Percentiles rank a stretch among this genome's conserved stretches.
These are phyloP conservation scores for Tetranychus truncatus DNA, from an alignment of 2,888 invertebrate species.

Conservation along the genomic window DNA sequence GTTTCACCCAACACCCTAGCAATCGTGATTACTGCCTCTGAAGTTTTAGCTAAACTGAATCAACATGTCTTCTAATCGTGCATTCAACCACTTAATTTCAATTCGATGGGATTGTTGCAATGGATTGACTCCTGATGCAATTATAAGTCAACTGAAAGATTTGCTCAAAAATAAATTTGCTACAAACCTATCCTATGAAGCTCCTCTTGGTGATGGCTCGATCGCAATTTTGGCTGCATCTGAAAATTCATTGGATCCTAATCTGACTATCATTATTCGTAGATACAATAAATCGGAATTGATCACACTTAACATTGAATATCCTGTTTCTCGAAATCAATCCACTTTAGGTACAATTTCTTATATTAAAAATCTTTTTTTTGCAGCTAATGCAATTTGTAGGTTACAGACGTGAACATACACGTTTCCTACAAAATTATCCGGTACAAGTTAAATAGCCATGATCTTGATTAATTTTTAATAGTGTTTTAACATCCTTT, in stretches of 20 bases:
- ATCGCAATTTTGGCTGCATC: not conserved
- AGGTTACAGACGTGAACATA: too few relatives aligned
- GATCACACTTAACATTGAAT: not conserved
- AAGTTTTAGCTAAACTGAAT: not conserved
- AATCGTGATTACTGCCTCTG: not conserved
- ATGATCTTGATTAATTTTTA: too few relatives aligned
- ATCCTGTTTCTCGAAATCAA: not conserved
- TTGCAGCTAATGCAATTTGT: too few relatives aligned
- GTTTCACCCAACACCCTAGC: not conserved
- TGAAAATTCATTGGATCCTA: not conserved
- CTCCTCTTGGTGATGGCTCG: not conserved
- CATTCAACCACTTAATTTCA: not conserved
- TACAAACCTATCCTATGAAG: not conserved
- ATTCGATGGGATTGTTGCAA: slow-evolving; percentile 4
- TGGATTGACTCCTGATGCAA: not conserved
- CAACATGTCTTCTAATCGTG: not conserved
- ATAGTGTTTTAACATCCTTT: too few relatives aligned
- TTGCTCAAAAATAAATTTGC: not conserved
- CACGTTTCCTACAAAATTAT: too few relatives aligned
- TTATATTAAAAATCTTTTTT: too few relatives aligned
- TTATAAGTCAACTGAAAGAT: not conserved
- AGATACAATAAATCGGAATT: not conserved
- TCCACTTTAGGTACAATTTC: not conserved
- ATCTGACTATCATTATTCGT: not conserved
- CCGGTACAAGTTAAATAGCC: too few relatives aligned